phyloP scores from a whole-genome alignment of 1,140 invertebrate genomes.

The Leptinotarsa defecta region DNA sequence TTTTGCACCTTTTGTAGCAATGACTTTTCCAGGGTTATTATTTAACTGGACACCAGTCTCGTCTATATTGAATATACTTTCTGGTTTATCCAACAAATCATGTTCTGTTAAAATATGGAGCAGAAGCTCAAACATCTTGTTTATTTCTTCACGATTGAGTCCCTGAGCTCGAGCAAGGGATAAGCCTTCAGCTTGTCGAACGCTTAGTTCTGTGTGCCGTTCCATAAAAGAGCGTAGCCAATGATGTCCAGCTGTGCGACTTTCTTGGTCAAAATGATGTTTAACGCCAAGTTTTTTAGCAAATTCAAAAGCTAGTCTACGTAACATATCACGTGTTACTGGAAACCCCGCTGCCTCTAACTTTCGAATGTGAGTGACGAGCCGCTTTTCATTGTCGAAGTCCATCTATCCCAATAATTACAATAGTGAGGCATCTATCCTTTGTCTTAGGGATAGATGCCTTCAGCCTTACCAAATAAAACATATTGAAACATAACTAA shows the following conservation, averaged over 20 bases:
- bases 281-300: conserved; percentile 19
- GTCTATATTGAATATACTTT: no score
- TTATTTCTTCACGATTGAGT: no score
- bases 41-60: background rate
- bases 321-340: conserved; percentile 34
- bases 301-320: conserved; percentile 46
- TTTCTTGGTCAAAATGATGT: background rate
- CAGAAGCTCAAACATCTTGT: no score
- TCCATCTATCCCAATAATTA: no score
- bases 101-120: no score
- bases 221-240: background rate
- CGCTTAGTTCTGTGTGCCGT: background rate
- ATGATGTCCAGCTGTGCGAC: background rate
- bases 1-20: conserved; percentile 51
- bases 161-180: background rate
- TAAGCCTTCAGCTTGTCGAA: background rate
- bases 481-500: background rate
- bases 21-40: no score
- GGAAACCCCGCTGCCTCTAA: conserved; percentile 40
- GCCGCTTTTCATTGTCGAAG: conserved; percentile 45
- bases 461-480: no score
- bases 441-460: no score
- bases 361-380: conserved; percentile 46
- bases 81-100: no score
- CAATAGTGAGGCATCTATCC: no score